A percentile compares a stretch with the other conserved stretches of the same genome.
phyloP scores from a whole-genome alignment of 1,140 invertebrate genomes.

The Drosophila lacertosa region DNA sequence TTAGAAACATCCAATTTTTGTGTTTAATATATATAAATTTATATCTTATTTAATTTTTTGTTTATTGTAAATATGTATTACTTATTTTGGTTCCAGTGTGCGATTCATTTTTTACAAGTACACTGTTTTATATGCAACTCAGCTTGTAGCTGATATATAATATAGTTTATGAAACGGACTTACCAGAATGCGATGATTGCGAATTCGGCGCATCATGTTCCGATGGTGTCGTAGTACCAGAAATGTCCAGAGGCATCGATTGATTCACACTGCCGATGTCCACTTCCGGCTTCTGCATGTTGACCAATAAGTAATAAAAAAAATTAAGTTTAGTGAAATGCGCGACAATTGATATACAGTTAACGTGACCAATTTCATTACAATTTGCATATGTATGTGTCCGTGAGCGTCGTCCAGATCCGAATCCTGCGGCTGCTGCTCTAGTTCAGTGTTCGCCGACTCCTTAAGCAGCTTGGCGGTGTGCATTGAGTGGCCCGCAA shows the following conservation, averaged over 20 bases:
- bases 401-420: conserved; percentile 79
- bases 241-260: conserved; percentile 82
- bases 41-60: not conserved
- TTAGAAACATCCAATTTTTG: not conserved
- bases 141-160: not conserved
- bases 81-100: not conserved
- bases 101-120: conserved; percentile 24
- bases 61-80: not conserved
- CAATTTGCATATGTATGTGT: conserved; percentile 84
- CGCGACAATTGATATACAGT: not conserved
- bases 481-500: conserved; percentile 74
- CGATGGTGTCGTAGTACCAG: conserved; percentile 81
- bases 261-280: conserved; percentile 81
- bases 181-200: conserved; percentile 83
- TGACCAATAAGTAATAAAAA: conserved; percentile 17
- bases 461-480: conserved; percentile 79
- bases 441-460: conserved; percentile 68
- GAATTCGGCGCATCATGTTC: conserved; percentile 83
- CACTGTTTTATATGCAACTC: not conserved
- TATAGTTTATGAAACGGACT: conserved; percentile 26
- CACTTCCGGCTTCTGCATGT: conserved; percentile 79
- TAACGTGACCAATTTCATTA: conserved; percentile 82
- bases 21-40: not conserved
- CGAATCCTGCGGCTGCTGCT: conserved; percentile 78
- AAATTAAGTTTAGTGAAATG: conserved; percentile 43